A percentile compares a stretch with the other conserved stretches of the same genome.
Evolutionary conservation across 2,888 invertebrate species (phyloP).

Genomic region (Leptogaster cylindrica): DNA sequence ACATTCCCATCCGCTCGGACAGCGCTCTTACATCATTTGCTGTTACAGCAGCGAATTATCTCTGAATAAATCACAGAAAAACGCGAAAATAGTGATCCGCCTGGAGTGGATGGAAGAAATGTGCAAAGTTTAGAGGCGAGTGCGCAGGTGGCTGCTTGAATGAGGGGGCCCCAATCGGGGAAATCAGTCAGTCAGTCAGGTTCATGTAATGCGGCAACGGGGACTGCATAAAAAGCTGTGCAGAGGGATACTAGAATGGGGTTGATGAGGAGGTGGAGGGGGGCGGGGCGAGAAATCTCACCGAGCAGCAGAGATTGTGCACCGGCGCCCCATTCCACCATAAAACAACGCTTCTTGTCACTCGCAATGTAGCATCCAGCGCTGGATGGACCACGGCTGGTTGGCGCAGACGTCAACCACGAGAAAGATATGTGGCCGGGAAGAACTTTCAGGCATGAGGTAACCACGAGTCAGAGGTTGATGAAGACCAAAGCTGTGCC

Average conservation of each 20-base stretch:
- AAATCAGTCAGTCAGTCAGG: slow-evolving; percentile 36
- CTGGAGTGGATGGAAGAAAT: slow-evolving; percentile 26
- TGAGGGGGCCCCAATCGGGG: slow-evolving; percentile 9
- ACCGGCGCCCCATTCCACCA: not conserved
- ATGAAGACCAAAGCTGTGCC: slow-evolving; percentile 9
- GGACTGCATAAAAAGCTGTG: slow-evolving; percentile 15
- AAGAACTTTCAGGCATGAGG: slow-evolving; percentile 23
- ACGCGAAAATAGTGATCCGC: slow-evolving; percentile 35
- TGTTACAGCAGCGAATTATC: slow-evolving; percentile 27
- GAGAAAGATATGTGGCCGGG: not conserved
- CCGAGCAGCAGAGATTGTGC: not conserved
- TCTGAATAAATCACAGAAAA: slow-evolving; percentile 32
- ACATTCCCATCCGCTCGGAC: slow-evolving; percentile 12
- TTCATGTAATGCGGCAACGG: slow-evolving; percentile 23
- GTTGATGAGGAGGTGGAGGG: too few relatives aligned
- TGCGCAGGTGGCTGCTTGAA: slow-evolving; percentile 9
- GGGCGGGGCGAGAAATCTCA: not conserved
- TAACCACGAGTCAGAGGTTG: slow-evolving; percentile 12
- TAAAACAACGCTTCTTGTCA: not conserved
- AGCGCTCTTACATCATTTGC: slow-evolving; percentile 5
- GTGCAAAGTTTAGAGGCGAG: slow-evolving; percentile 28
- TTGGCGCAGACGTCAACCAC: not conserved
- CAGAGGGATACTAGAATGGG: slow-evolving; percentile 8
- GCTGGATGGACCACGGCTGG: not conserved
- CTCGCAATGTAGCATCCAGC: not conserved